phyloP scores from a whole-genome alignment of 2,113 vertebrate species.

The Erythrocercus mccallii region DNA sequence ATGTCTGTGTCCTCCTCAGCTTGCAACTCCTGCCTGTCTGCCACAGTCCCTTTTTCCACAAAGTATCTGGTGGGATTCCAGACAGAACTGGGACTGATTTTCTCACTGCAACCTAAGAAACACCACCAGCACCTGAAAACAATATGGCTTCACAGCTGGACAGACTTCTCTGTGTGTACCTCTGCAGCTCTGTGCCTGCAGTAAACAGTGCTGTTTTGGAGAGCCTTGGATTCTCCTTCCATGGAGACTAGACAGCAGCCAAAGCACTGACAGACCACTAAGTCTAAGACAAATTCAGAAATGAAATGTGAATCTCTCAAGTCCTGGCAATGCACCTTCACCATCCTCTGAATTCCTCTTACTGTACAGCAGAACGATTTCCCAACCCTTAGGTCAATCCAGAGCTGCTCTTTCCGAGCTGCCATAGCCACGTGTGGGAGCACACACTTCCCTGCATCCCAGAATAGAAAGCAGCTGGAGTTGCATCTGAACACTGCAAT shows the following conservation, averaged over 20 bases:
- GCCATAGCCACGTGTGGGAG: not conserved
- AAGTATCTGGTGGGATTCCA: not conserved
- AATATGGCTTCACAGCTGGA: rapidly evolving
- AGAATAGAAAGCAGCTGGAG: constrained; percentile 12
- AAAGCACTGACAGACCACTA: not conserved
- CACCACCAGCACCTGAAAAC: not conserved
- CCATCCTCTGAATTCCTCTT: not conserved
- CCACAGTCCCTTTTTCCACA: not conserved
- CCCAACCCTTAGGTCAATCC: not conserved
- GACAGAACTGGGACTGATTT: not conserved
- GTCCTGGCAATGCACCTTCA: not conserved
- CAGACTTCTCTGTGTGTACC: rapidly evolving
- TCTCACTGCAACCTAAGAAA: not conserved
- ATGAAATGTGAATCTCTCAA: not conserved
- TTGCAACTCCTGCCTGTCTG: not conserved
- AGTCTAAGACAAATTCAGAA: not conserved
- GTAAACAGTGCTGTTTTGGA: not conserved
- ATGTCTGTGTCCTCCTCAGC: not conserved
- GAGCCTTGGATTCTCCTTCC: not conserved
- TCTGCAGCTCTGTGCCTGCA: not conserved
- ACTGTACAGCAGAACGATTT: not conserved
- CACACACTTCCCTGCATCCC: not conserved
- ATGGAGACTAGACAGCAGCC: not conserved
- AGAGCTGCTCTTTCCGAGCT: not conserved
- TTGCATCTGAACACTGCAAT: not conserved